A percentile compares a stretch with the other conserved stretches of the same genome.
phyloP scores from a whole-genome alignment of 2,888 invertebrate species.

The Spatulosminthurus flaviceps region DNA sequence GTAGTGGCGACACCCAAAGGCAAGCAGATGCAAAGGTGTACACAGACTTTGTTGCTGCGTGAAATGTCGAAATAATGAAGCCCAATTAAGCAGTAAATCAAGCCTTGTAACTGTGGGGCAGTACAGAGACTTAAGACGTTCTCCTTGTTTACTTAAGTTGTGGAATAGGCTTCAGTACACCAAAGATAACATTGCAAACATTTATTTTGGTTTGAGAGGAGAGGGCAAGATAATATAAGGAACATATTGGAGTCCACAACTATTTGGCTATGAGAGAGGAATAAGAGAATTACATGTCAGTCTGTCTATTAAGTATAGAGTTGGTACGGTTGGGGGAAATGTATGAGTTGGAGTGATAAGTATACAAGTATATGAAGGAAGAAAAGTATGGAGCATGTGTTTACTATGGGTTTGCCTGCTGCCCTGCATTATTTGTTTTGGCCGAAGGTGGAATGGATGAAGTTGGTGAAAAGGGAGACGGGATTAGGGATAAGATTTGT shows the following conservation, averaged over 20 bases:
- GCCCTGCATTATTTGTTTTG: constrained; percentile 26
- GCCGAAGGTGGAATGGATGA: constrained; percentile 31
- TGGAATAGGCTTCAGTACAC: neutral
- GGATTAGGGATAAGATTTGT: constrained; percentile 37
- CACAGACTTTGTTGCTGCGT: neutral
- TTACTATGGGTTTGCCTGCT: neutral
- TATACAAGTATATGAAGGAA: neutral
- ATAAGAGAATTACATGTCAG: no score
- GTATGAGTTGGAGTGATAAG: neutral
- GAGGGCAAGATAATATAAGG: neutral
- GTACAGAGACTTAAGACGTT: constrained; percentile 4
- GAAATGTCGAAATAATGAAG: constrained; percentile 18
- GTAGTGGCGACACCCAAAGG: no score
- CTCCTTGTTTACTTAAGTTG: neutral
- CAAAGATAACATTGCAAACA: constrained; percentile 2
- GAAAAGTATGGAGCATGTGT: neutral
- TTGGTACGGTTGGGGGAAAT: no score
- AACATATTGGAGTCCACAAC: neutral
- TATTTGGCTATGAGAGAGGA: no score
- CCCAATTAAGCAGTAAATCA: constrained; percentile 14
- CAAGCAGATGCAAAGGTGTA: constrained; percentile 8
- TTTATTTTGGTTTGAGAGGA: neutral
- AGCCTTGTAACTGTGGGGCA: neutral
- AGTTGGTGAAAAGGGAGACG: constrained; percentile 11
- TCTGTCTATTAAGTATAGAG: no score